These are phyloP conservation scores for Cacoxenus indagator DNA, from an alignment of 2,888 invertebrate species.

Conservation along the genomic window DNA sequence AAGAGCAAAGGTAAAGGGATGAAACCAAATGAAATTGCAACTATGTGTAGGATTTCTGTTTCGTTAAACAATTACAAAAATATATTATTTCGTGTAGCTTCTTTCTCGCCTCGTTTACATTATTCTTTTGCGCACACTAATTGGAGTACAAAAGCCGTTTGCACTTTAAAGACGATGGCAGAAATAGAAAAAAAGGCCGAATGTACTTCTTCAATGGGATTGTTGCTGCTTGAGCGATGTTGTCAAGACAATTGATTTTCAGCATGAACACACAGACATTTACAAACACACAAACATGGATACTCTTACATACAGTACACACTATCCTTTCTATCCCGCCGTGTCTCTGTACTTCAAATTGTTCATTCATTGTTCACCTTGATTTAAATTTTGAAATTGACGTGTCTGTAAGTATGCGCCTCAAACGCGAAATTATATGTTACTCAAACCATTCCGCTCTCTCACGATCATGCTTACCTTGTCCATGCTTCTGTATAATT, in stretches of 20 bases:
- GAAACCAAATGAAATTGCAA: constrained; percentile 21
- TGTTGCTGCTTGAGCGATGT: constrained; percentile 11
- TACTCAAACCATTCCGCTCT: not conserved
- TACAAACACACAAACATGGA: not conserved
- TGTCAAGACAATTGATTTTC: constrained; percentile 17
- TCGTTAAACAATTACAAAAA: constrained; percentile 19
- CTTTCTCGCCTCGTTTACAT: not conserved
- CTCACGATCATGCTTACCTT: not conserved
- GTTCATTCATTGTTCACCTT: constrained; percentile 18
- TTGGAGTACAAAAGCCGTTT: constrained; percentile 15
- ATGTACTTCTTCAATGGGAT: not conserved
- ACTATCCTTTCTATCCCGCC: too few species aligned
- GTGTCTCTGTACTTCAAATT: not conserved
- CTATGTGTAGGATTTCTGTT: constrained; percentile 16
- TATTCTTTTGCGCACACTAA: not conserved
- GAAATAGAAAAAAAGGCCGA: not conserved
- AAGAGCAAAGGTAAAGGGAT: constrained; percentile 10
- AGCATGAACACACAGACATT: not conserved
- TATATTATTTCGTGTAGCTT: not conserved
- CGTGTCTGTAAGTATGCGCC: not conserved
- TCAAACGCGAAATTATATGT: constrained; percentile 14
- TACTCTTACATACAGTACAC: too few species aligned
- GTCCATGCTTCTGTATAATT: not conserved
- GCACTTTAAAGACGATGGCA: not conserved
- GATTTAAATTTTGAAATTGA: constrained; percentile 13